Conservation (phyloP, 1,140 invertebrate species). For the Polyergus mexicanus region DNA sequence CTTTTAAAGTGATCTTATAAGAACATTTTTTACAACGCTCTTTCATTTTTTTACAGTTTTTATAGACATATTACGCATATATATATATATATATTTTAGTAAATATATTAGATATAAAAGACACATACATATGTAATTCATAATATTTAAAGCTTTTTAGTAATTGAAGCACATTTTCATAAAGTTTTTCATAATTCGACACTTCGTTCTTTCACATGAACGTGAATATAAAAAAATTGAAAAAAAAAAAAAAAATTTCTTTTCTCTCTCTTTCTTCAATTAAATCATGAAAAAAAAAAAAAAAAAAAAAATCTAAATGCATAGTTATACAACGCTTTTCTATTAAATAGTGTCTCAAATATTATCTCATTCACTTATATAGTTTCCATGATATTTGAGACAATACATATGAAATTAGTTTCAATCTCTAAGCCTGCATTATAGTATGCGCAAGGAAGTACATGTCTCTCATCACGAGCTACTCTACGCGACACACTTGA, state of each 20-base stretch:
- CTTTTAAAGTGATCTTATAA: background rate
- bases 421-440: constrained; percentile 23
- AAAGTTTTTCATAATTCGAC: background rate
- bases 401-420: constrained; percentile 9
- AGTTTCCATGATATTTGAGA: background rate
- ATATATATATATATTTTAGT: no score
- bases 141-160: background rate
- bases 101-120: background rate
- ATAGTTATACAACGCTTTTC: background rate
- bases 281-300: background rate
- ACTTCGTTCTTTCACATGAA: background rate
- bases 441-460: background rate
- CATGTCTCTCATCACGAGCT: constrained; percentile 15
- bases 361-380: background rate
- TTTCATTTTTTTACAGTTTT: background rate
- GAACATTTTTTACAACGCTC: background rate
- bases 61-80: background rate
- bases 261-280: background rate
- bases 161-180: background rate
- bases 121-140: background rate
- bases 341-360: constrained; percentile 9
- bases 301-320: background rate
- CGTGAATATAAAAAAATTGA: background rate
- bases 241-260: background rate
- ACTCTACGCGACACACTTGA: background rate